Conservation (phyloP, 2,113 vertebrate genomes). For the Chionodraco myersi region DNA sequence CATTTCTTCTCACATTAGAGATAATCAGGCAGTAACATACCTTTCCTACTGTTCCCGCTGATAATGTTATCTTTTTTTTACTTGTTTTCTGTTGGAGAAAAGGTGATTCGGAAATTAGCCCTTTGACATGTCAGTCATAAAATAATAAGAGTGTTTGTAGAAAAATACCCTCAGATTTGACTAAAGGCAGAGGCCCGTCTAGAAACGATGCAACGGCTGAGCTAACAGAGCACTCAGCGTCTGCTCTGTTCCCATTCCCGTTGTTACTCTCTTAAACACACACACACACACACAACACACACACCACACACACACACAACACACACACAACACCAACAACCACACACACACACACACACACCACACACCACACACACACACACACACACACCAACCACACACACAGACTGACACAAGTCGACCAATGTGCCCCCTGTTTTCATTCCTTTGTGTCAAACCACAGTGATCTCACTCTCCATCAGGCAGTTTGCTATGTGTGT, state of each 20-base stretch:
- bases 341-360: conserved; percentile 5
- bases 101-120: conserved; percentile 54
- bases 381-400: conserved; percentile 23
- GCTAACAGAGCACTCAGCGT: conserved; percentile 21
- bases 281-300: not conserved
- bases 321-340: no score
- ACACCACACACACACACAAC: conserved; percentile 4
- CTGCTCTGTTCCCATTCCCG: conserved; percentile 18
- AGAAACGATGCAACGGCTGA: conserved; percentile 20
- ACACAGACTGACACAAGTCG: not conserved
- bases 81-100: conserved; percentile 18
- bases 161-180: not conserved
- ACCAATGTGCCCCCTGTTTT: conserved; percentile 66
- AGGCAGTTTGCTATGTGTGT: conserved; percentile 65
- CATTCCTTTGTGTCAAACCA: conserved; percentile 75
- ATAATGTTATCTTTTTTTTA: conserved; percentile 34
- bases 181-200: not conserved
- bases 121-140: conserved; percentile 29
- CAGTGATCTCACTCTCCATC: conserved; percentile 79
- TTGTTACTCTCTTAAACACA: conserved; percentile 33
- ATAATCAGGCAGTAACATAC: conserved; percentile 46
- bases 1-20: conserved; percentile 31
- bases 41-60: conserved; percentile 29
- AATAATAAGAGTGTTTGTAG: conserved; percentile 29
- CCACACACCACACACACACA: not conserved